Evolutionary conservation across 2,113 vertebrate genomes (phyloP), one percentile per base, ranked within the genome.

Genomic region (Sminthopsis crassicaudata): DNA sequence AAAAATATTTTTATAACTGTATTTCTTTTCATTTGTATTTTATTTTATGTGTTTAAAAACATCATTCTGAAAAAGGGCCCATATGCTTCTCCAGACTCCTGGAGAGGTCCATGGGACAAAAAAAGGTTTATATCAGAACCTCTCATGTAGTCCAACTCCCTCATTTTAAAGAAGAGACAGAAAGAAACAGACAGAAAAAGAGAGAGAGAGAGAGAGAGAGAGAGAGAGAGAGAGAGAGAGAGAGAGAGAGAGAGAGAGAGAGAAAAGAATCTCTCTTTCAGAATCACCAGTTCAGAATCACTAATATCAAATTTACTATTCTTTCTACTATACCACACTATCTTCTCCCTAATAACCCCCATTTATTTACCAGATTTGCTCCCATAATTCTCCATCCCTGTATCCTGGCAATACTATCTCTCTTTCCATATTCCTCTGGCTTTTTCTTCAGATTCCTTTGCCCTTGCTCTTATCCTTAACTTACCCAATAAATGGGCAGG

Each of bases 401-500:
- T 42, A 22, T 84, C 67, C 67, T 46, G 9, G 46, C 14, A 16
- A 84, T 4, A 14, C 24, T 90, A 27, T 25, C 46, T 5, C 46
- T 50, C 46, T 84, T 84, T 42, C 42, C 1, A 84, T 42, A 84
- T 84, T 42, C 19, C n/a, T 50, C 46, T 46, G 46, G 10, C 25
- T 90, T 9, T 2, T 19, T 8, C 46, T 90, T 90, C 25, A 51
- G 89, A 26, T 48, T 27, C 46, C 89, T 90, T 51, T 51, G 46
- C 53, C 57, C 3, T 84, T 24, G 53, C 42, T 1, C 0, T 57
- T n/a, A 10, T 42, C 51, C 2, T 46, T 91, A 89, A 60, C 89
- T 98, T 97, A 99, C 99, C 99, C 51, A 99, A 98, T 89, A 99
- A 97, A 93, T 99, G 99, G 93, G 99, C 99, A 67, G 99, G 99